These are phyloP conservation scores for Neocloeon triangulifer DNA, from an alignment of 1,140 invertebrate genomes.

Conservation along the genomic window DNA sequence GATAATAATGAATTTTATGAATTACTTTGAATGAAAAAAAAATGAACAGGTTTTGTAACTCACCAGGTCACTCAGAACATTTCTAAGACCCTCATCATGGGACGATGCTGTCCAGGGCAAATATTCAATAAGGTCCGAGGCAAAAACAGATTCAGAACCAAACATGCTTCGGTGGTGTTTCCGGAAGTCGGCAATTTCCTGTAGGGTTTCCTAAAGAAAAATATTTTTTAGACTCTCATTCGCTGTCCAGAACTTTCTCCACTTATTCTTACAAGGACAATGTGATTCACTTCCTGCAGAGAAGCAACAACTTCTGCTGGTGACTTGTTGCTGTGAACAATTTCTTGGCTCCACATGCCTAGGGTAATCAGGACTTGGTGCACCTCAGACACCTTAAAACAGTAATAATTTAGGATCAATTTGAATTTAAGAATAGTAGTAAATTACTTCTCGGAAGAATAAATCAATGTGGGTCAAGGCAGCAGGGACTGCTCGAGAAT, in stretches of 20 bases:
- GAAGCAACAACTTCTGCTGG: conserved; percentile 24
- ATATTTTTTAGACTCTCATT: too few relatives aligned
- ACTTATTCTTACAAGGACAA: conserved; percentile 10
- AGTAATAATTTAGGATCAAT: neutral
- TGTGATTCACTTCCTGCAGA: conserved; percentile 26
- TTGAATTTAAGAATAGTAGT: conserved; percentile 13
- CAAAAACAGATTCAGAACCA: conserved; percentile 15
- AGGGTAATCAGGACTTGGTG: conserved; percentile 28
- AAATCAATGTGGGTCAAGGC: conserved; percentile 40
- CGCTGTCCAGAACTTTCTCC: too few relatives aligned
- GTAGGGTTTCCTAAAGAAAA: conserved; percentile 21
- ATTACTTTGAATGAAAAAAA: conserved; percentile 1
- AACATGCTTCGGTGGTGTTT: conserved; percentile 27
- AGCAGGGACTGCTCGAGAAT: neutral
- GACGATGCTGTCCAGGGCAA: conserved; percentile 37
- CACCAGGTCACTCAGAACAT: conserved; percentile 26
- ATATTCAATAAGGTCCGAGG: conserved; percentile 23
- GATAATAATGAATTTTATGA: too few relatives aligned
- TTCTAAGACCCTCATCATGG: conserved; percentile 23
- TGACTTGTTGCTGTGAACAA: conserved; percentile 26
- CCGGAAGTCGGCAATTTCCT: conserved; percentile 31
- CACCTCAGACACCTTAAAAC: conserved; percentile 6
- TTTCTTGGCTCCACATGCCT: conserved; percentile 23
- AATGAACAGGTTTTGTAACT: too few relatives aligned
- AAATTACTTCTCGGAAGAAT: conserved; percentile 42